Evolutionary conservation across 2,888 invertebrate genomes (phyloP).

Genomic region (Drosophila birchii): DNA sequence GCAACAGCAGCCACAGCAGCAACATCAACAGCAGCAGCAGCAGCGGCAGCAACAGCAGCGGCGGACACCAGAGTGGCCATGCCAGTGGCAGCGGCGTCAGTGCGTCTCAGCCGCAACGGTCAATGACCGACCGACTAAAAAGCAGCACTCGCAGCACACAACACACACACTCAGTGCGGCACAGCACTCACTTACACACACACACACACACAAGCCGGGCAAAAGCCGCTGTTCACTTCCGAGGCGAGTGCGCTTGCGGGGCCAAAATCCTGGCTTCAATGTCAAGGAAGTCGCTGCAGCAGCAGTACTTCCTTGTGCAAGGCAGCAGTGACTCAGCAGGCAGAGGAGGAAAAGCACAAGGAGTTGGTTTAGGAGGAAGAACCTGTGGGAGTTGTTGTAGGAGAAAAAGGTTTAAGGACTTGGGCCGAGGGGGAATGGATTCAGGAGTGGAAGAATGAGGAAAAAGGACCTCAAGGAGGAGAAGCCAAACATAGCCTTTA

Average conservation of each 20-base stretch:
- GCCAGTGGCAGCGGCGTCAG: slow-evolving; percentile 77
- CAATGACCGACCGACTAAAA: slow-evolving; percentile 84
- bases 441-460: not conserved
- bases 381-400: not conserved
- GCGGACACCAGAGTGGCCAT: slow-evolving; percentile 54
- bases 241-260: slow-evolving; percentile 61
- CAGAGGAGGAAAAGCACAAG: not conserved
- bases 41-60: slow-evolving; percentile 20
- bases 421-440: no score
- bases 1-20: slow-evolving; percentile 5
- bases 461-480: not conserved
- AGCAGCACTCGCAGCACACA: slow-evolving; percentile 48
- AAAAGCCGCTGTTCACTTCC: slow-evolving; percentile 56
- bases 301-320: slow-evolving; percentile 67
- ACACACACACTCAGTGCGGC: slow-evolving; percentile 5
- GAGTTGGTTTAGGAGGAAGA: no score
- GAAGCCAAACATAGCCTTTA: not conserved
- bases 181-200: slow-evolving; percentile 2
- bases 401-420: not conserved
- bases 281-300: slow-evolving; percentile 72
- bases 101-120: slow-evolving; percentile 81
- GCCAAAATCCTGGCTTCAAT: slow-evolving; percentile 75
- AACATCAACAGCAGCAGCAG: no score
- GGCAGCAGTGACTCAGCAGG: slow-evolving; percentile 15
- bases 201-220: slow-evolving; percentile 42